Evolutionary conservation across 2,113 vertebrate species (phyloP).

Genomic region (Sialia sialis): DNA sequence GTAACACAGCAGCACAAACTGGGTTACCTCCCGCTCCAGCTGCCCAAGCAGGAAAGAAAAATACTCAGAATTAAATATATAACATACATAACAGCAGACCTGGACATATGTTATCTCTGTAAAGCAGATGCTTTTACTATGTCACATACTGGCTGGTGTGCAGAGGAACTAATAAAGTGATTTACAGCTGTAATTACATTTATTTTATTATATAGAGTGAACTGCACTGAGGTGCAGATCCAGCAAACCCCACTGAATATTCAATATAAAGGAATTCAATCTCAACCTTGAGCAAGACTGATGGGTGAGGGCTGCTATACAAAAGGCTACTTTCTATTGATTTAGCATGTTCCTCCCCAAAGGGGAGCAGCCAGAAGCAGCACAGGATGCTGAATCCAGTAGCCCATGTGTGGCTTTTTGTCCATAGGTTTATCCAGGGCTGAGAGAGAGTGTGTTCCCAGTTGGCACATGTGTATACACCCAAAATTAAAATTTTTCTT

Average conservation of each 20-base stretch:
- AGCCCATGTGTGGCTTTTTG: neutral
- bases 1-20: neutral
- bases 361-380: neutral
- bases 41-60: neutral
- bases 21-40: neutral
- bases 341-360: neutral
- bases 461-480: neutral
- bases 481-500: neutral
- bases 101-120: conserved; percentile 11
- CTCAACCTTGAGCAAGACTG: neutral
- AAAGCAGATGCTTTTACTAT: conserved; percentile 26
- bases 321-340: neutral
- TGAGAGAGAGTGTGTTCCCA: neutral
- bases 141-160: neutral
- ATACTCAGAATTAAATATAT: neutral
- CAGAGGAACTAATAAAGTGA: neutral
- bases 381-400: neutral
- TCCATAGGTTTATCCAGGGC: neutral
- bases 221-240: neutral
- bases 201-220: neutral
- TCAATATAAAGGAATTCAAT: neutral
- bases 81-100: neutral
- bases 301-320: neutral
- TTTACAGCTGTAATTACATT: conserved; percentile 26
- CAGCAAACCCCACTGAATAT: neutral